Evolutionary conservation across 2,888 invertebrate genomes (phyloP).

Genomic region (Spisula subtruncata): DNA sequence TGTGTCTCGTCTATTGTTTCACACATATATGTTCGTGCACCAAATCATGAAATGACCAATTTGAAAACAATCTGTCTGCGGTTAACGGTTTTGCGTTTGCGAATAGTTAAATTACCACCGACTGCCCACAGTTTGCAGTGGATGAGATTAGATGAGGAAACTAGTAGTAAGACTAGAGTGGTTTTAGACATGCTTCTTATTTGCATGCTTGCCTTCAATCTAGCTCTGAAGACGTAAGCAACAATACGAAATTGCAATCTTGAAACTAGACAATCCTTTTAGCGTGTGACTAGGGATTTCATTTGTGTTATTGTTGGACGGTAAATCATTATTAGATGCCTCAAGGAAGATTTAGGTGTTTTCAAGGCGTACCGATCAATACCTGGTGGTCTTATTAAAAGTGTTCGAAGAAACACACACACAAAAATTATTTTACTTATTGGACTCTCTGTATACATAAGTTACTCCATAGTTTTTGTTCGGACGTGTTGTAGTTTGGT

Average conservation of each 20-base stretch:
- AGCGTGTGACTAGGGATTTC: constrained; percentile 25
- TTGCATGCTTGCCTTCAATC: not conserved
- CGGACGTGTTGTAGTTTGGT: too few species aligned
- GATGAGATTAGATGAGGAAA: too few species aligned
- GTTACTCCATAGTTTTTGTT: too few species aligned
- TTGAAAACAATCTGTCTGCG: too few species aligned
- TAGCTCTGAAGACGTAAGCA: not conserved
- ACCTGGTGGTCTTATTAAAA: not conserved
- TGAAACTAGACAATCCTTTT: constrained; percentile 27
- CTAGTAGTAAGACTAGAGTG: not conserved
- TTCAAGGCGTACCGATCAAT: not conserved
- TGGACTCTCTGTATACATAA: too few species aligned
- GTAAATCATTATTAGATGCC: constrained; percentile 39
- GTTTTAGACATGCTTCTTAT: not conserved
- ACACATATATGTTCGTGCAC: too few species aligned
- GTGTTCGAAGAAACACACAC: not conserved
- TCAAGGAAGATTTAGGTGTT: not conserved
- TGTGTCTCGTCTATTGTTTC: too few species aligned
- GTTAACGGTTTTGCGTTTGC: too few species aligned
- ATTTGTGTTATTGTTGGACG: constrained; percentile 21
- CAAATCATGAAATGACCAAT: too few species aligned
- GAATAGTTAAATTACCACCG: too few species aligned
- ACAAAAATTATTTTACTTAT: too few species aligned
- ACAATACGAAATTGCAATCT: not conserved
- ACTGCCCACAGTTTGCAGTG: too few species aligned